Base-by-base conservation (phyloP, 2,797 vertebrate genomes). In the Arctocebus calabarensis region DNA sequence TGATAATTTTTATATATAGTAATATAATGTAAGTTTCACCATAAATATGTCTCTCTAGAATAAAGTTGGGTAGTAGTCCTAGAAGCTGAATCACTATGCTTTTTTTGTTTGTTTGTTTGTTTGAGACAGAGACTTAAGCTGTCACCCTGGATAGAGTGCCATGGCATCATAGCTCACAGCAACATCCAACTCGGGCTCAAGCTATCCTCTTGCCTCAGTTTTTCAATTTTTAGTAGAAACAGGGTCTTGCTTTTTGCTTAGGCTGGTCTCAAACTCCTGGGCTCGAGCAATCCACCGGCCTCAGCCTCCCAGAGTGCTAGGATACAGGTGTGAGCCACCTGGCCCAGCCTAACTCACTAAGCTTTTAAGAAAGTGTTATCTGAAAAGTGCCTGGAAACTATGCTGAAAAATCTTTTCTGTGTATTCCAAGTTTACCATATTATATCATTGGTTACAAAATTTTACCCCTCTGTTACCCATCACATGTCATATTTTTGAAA, bases 61-160 rank as follows among this genome's bases (percentile, higher is more conserved):
- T 84, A 34, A 96, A 96, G 84, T 79, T 89, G 0, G 10, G 5
- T 55, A 57, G 77, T 5, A 96, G 82, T 66, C 29, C 22, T 64
- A 59, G 90, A 97, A 84, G 94, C n/a, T n/a, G 82, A 94, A 92
- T 96, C 52, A 68, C 17, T 84, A 32, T 79, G 87, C 73, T 82
- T 88, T 62, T 70, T 48, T 48, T 48, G 1, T 48, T 48, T 48
- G 11, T 48, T 52, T 52, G 14, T 52, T 13, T 52, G 13, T 52
- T 52, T 52, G 48, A 52, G 48, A 52, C 48, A 52, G 48, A 52
- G 48, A 52, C 48, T 14, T 52, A 52, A 16, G 48, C 48, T 14
- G 2, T 52, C 48, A 52, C 48, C 48, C 48, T 14, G 14, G 48
- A 52, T 52, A 52, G 48, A 52, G 48, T 52, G 13, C 14, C 14